phyloP scores from a whole-genome alignment of 2,113 vertebrate genomes.

The Propithecus coquereli region DNA sequence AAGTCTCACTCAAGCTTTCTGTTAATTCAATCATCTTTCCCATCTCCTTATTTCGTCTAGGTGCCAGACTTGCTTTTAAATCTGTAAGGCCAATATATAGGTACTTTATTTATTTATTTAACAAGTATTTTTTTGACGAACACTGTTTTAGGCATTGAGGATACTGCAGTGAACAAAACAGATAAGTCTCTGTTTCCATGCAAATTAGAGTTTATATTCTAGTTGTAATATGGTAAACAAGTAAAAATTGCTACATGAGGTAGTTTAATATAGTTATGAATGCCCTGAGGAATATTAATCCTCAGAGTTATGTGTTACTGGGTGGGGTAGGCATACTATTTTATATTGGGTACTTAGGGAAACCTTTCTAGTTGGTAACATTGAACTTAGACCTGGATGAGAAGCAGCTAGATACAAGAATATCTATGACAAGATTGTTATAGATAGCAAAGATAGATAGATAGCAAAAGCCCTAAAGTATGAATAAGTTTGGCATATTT shows the following conservation, averaged over 20 bases:
- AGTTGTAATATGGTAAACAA: not conserved
- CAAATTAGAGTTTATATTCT: not conserved
- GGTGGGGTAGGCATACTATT: not conserved
- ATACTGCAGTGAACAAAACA: not conserved
- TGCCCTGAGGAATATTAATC: not conserved
- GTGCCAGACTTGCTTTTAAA: not conserved
- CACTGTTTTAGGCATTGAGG: not conserved
- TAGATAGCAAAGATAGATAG: not conserved
- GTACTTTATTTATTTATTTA: not conserved
- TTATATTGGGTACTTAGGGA: not conserved
- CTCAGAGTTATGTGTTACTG: not conserved
- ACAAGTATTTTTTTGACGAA: not conserved
- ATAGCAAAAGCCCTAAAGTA: not conserved
- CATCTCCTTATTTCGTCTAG: not conserved
- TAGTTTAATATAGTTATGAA: not conserved
- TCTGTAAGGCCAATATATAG: not conserved
- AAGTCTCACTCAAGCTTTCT: not conserved
- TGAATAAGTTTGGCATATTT: not conserved
- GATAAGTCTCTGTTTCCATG: not conserved
- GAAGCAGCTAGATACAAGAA: not conserved
- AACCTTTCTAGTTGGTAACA: not conserved
- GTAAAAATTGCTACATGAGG: not conserved
- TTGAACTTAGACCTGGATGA: not conserved
- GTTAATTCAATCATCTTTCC: not conserved
- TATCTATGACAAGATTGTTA: not conserved